Percentiles rank a stretch among this genome's conserved stretches.
Evolutionary conservation across 2,888 invertebrate genomes (phyloP).

Genomic region (Agonopterix heracliana): DNA sequence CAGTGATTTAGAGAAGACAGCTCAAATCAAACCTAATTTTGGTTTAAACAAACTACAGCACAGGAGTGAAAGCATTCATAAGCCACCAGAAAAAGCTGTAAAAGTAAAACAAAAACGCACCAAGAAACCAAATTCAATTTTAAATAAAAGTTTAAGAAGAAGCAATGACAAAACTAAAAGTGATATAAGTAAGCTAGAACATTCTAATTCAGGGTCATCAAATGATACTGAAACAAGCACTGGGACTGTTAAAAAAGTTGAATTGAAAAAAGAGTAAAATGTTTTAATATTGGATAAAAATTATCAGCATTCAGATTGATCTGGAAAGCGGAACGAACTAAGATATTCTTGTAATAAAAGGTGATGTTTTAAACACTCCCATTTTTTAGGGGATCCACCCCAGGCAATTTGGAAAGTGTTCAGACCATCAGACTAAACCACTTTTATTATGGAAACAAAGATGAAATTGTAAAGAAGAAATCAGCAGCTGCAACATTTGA

Average conservation of each 20-base stretch:
- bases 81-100: constrained; percentile 58
- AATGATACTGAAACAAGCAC: constrained; percentile 73
- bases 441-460: no score
- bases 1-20: constrained; percentile 51
- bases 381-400: no score
- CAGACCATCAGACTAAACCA: no score
- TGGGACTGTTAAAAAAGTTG: constrained; percentile 61
- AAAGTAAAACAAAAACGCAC: constrained; percentile 54
- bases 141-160: constrained; percentile 41
- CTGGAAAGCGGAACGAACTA: no score
- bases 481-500: no score
- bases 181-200: constrained; percentile 51
- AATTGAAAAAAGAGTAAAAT: constrained; percentile 23
- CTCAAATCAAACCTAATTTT: constrained; percentile 65
- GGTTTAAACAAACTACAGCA: constrained; percentile 59
- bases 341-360: no score
- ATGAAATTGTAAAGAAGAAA: no score
- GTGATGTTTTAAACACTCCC: no score
- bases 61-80: constrained; percentile 62
- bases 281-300: not conserved
- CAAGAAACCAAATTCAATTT: constrained; percentile 43
- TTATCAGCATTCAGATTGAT: not conserved
- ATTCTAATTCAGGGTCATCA: constrained; percentile 77
- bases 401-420: no score
- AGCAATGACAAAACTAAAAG: constrained; percentile 32